Base-by-base conservation (phyloP, 2,797 vertebrate genomes). In the Spea hammondii region DNA sequence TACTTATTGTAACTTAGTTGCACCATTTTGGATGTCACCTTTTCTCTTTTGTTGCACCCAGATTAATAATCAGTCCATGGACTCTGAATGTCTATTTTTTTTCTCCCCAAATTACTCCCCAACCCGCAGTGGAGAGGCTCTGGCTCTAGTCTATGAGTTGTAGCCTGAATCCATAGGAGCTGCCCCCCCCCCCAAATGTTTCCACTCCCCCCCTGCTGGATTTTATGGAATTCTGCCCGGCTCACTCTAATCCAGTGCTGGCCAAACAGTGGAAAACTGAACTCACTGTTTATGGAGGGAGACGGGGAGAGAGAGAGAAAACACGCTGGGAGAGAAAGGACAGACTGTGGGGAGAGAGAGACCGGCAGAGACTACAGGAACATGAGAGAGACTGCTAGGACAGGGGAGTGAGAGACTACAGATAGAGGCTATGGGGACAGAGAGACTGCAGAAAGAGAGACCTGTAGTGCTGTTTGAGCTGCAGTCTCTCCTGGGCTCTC, bases 221-320 rank as follows among this genome's bases (percentile, higher is more conserved):
- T 60, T 73, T 75, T 57, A 80, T 76, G 73, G 79, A 80, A 80
- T 62, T 80, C 48, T 71, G 73, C 79, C 79, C 49, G 70, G 44
- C 73, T 66, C 62, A 32, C 45, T 65, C 53, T 80, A 76, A 76
- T 80, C 68, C 79, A 71, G 54, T 51, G 45, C 74, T 80, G 73
- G 66, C 67, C 73, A 71, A 76, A 80, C 79, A 80, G 73, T 80
- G 79, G 79, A 80, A 80, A 80, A 44, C 11, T 80, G 79, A 80
- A 74, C 68, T 76, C 73, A 80, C 14, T 80, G 79, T 80, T 80
- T 80, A 80, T 76, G 68, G 50, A 71, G 59, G 12, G 79, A 76
- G 74, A 60, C 62, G 46, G 46, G 74, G 67, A 45, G 74, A 48
- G 69, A 5, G 73, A 68, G 45, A 69, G 17, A 17, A 17, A 17